Percentiles rank a stretch among this genome's conserved stretches.
Evolutionary conservation across 2,888 invertebrate species (phyloP).

Genomic region (Eupithecia subfuscata): DNA sequence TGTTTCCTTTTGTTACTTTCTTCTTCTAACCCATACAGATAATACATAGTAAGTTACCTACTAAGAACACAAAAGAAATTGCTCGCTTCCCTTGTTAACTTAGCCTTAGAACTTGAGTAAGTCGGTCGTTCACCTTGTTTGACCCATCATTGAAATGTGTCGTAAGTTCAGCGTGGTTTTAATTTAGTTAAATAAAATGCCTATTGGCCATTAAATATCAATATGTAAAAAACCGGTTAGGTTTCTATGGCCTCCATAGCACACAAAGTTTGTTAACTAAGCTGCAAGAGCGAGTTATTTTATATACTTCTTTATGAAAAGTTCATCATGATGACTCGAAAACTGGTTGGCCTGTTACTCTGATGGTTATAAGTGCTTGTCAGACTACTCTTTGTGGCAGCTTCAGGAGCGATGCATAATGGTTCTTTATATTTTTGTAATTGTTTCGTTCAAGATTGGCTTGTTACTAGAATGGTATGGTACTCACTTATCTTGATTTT

Average conservation of each 20-base stretch:
- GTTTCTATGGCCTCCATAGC: background rate
- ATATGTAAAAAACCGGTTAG: background rate
- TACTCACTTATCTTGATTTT: conserved; percentile 82
- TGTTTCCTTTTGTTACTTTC: background rate
- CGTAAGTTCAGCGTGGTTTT: background rate
- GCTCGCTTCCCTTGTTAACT: conserved; percentile 22
- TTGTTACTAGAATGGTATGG: background rate
- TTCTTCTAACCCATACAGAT: background rate
- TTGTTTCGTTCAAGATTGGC: background rate
- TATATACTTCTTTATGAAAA: too few relatives aligned
- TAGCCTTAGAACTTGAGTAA: conserved; percentile 11
- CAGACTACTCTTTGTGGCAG: background rate
- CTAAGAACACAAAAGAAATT: conserved; percentile 11
- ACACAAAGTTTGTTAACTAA: background rate
- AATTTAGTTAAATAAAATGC: background rate
- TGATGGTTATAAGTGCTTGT: background rate
- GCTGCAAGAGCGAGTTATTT: background rate
- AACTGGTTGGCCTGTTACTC: background rate
- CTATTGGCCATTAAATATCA: background rate
- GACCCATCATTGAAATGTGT: background rate
- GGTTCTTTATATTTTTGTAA: background rate
- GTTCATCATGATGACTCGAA: too few relatives aligned
- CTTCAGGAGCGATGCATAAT: background rate
- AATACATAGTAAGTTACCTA: background rate
- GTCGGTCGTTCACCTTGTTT: conserved; percentile 8